Evolutionary conservation across 1,140 invertebrate genomes (phyloP).

Genomic region (Tachypleus tridentatus): DNA sequence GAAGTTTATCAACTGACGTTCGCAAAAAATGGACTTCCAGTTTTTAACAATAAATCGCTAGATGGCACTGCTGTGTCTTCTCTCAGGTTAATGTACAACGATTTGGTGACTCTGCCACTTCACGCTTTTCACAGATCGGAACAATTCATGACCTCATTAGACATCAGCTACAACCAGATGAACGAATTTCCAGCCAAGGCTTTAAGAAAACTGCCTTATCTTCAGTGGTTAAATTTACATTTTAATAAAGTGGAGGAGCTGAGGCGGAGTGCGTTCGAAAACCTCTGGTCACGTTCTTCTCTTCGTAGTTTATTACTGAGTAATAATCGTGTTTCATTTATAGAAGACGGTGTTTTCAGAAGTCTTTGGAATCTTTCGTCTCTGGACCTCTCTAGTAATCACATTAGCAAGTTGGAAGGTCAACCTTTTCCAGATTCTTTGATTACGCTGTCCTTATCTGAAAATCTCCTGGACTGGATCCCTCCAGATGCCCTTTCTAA

Average conservation of each 20-base stretch:
- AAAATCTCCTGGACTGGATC: conserved; percentile 54
- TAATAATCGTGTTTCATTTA: conserved; percentile 19
- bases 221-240: conserved; percentile 64
- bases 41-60: conserved; percentile 40
- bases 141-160: conserved; percentile 61
- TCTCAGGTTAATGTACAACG: conserved; percentile 41
- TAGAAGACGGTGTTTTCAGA: conserved; percentile 21
- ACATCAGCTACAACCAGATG: conserved; percentile 67
- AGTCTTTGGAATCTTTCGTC: conserved; percentile 19
- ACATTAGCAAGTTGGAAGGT: conserved; percentile 20
- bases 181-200: conserved; percentile 47
- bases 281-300: conserved; percentile 1
- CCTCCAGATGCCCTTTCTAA: conserved; percentile 49
- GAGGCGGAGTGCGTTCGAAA: conserved; percentile 3
- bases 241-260: conserved; percentile 57
- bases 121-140: conserved; percentile 45
- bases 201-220: conserved; percentile 51
- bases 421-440: conserved; percentile 33
- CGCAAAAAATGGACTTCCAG: conserved; percentile 36
- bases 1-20: conserved; percentile 39
- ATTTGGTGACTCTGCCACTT: conserved; percentile 37
- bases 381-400: conserved; percentile 24
- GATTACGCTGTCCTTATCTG: conserved; percentile 67
- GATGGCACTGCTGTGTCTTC: conserved; percentile 38
- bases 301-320: conserved; percentile 22